phyloP scores from a whole-genome alignment of 2,888 invertebrate species.

The Oligia strigilis region DNA sequence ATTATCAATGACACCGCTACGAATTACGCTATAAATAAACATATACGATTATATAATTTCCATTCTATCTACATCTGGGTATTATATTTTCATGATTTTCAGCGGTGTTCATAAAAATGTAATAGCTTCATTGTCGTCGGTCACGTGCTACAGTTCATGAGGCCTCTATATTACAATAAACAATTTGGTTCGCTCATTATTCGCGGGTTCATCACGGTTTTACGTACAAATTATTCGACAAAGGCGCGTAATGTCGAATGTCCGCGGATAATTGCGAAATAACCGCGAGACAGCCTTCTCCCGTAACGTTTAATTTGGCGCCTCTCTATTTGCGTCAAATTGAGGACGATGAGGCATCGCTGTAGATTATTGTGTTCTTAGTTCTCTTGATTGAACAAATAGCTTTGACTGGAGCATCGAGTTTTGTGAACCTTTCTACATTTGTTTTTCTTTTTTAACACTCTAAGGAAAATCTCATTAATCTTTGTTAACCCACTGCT shows the following conservation, averaged over 20 bases:
- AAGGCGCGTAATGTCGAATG: slow-evolving; percentile 87
- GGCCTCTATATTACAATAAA: slow-evolving; percentile 88
- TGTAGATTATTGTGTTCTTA: slow-evolving; percentile 64
- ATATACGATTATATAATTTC: slow-evolving; percentile 65
- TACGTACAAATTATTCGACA: slow-evolving; percentile 86
- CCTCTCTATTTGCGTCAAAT: slow-evolving; percentile 81
- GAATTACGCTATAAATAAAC: slow-evolving; percentile 26
- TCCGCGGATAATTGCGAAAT: slow-evolving; percentile 88
- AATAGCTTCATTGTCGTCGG: slow-evolving; percentile 85
- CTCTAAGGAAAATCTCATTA: background rate
- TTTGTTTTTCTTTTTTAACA: background rate
- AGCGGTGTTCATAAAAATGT: slow-evolving; percentile 77
- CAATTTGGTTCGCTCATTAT: slow-evolving; percentile 88
- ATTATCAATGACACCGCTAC: slow-evolving; percentile 23
- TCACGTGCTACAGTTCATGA: slow-evolving; percentile 86
- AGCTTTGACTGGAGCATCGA: slow-evolving; percentile 5
- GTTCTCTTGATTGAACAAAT: slow-evolving; percentile 40
- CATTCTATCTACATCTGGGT: slow-evolving; percentile 64
- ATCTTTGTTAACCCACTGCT: background rate
- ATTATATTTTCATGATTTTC: slow-evolving; percentile 68
- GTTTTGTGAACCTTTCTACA: background rate
- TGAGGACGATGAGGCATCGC: slow-evolving; percentile 74
- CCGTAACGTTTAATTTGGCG: slow-evolving; percentile 86
- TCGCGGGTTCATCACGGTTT: slow-evolving; percentile 85
- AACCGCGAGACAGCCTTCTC: slow-evolving; percentile 85